Conservation (phyloP, 1,140 invertebrate species). For the Microplitis mediator region DNA sequence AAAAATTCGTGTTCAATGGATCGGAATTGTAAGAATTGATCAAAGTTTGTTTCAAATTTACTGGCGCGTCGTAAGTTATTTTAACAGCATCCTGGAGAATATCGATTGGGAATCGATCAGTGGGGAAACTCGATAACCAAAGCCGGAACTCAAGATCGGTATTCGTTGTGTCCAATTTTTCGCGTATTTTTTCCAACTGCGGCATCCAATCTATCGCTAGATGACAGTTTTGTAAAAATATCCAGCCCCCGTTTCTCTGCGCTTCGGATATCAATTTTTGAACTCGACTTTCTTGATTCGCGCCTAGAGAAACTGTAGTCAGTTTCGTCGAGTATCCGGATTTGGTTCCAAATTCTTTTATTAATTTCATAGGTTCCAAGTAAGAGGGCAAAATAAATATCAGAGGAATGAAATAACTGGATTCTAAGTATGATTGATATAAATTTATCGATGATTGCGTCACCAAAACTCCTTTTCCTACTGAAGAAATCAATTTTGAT, state of each 20-base stretch:
- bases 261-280: constrained; percentile 63
- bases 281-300: constrained; percentile 57
- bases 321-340: constrained; percentile 67
- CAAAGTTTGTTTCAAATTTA: constrained; percentile 68
- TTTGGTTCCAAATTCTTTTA: constrained; percentile 65
- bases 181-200: constrained; percentile 63
- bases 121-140: constrained; percentile 75
- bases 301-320: constrained; percentile 69
- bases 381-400: constrained; percentile 72
- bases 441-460: constrained; percentile 57
- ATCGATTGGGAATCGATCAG: constrained; percentile 67
- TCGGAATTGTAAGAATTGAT: constrained; percentile 68
- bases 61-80: constrained; percentile 71
- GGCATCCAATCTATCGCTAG: constrained; percentile 66
- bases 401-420: constrained; percentile 67
- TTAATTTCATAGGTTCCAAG: constrained; percentile 66
- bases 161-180: constrained; percentile 62
- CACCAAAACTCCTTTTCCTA: neutral
- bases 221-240: constrained; percentile 78
- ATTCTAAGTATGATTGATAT: constrained; percentile 67
- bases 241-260: constrained; percentile 65
- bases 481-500: constrained; percentile 15
- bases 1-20: constrained; percentile 60
- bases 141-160: constrained; percentile 68
- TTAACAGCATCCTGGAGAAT: constrained; percentile 74